Evolutionary conservation across 1,140 invertebrate species (phyloP).

Genomic region (Drosophila punjabiensis): DNA sequence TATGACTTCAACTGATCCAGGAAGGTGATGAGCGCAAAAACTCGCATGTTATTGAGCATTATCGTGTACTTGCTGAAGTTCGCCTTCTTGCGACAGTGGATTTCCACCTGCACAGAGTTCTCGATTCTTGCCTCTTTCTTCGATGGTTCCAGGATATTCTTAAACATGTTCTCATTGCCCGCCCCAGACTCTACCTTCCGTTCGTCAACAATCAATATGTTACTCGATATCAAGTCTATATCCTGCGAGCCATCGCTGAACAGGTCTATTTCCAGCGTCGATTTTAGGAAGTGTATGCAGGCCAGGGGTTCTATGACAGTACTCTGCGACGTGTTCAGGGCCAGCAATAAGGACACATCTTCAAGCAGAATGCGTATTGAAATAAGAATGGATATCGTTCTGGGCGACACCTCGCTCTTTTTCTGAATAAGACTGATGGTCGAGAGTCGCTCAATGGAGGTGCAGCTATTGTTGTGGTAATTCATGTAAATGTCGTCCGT

Average conservation of each 20-base stretch:
- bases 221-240: slow-evolving; percentile 96
- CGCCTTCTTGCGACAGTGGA: slow-evolving; percentile 91
- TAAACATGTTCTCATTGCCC: slow-evolving; percentile 91
- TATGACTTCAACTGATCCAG: slow-evolving; percentile 95
- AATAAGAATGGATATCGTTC: slow-evolving; percentile 89
- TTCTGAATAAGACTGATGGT: slow-evolving; percentile 53
- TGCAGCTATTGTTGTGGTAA: slow-evolving; percentile 53
- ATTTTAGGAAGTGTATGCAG: slow-evolving; percentile 96
- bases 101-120: slow-evolving; percentile 92
- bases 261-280: slow-evolving; percentile 92
- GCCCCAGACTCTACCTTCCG: slow-evolving; percentile 75
- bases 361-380: slow-evolving; percentile 94
- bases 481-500: slow-evolving; percentile 89
- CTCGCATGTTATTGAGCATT: slow-evolving; percentile 96
- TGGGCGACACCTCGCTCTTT: slow-evolving; percentile 28
- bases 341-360: slow-evolving; percentile 93
- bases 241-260: slow-evolving; percentile 96
- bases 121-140: slow-evolving; percentile 86
- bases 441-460: slow-evolving; percentile 69
- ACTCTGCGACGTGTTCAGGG: slow-evolving; percentile 82
- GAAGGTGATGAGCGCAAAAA: slow-evolving; percentile 98
- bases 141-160: slow-evolving; percentile 93
- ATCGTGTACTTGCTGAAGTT: slow-evolving; percentile 94
- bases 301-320: slow-evolving; percentile 87
- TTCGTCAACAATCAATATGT: slow-evolving; percentile 95